Percentiles rank a stretch among this genome's conserved stretches.
phyloP scores from a whole-genome alignment of 2,888 invertebrate species.

The Hymenopus coronatus region DNA sequence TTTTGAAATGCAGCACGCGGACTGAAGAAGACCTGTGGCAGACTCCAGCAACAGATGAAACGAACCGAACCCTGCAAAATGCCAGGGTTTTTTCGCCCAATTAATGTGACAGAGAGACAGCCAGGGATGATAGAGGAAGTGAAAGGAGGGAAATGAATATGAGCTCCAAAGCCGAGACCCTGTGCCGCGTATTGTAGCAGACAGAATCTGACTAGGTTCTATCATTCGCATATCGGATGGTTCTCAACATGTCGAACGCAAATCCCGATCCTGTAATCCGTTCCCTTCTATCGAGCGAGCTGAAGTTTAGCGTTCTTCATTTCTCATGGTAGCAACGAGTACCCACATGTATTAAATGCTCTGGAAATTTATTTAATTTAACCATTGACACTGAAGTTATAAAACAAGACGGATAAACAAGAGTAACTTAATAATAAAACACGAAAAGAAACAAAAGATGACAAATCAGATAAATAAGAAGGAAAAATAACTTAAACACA shows the following conservation, averaged over 20 bases:
- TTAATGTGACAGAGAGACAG: not conserved
- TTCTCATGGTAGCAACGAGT: not conserved
- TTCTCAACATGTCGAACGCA: not conserved
- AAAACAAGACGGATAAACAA: too few species aligned
- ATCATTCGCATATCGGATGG: not conserved
- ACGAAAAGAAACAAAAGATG: too few species aligned
- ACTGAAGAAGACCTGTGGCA: not conserved
- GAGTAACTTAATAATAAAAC: too few species aligned
- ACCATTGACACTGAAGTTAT: too few species aligned
- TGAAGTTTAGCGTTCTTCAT: not conserved
- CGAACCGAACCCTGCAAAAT: not conserved
- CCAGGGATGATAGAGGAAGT: not conserved
- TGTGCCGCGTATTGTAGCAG: not conserved
- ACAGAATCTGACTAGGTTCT: not conserved
- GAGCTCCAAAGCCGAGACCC: not conserved
- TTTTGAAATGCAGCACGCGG: not conserved
- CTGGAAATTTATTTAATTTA: too few species aligned
- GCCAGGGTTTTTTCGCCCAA: not conserved
- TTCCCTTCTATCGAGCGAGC: not conserved
- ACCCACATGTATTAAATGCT: too few species aligned
- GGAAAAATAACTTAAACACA: too few species aligned
- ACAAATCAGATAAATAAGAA: too few species aligned
- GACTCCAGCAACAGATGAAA: not conserved
- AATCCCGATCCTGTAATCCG: not conserved
- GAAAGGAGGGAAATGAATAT: not conserved